Conservation (phyloP, 2,113 vertebrate genomes). For the Apteryx mantelli region DNA sequence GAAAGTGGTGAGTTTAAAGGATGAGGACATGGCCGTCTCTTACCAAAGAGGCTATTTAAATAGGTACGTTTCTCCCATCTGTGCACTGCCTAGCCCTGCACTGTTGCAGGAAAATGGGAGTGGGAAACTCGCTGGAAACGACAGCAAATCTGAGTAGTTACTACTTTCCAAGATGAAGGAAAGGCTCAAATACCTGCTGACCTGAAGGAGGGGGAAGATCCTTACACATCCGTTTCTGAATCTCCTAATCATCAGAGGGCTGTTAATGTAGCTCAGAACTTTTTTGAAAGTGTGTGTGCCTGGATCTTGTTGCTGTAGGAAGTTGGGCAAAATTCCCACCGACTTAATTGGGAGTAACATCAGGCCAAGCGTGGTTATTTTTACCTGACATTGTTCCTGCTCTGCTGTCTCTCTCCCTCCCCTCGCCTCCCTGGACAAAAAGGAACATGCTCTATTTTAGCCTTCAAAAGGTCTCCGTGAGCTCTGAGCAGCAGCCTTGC, state of each 20-base stretch:
- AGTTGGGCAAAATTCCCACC: conserved; percentile 17
- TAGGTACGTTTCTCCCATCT: background rate
- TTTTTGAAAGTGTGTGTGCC: background rate
- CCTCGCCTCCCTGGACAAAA: background rate
- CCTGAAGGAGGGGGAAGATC: background rate
- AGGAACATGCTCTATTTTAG: background rate
- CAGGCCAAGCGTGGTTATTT: conserved; percentile 50
- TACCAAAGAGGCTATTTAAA: background rate
- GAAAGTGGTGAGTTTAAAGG: background rate
- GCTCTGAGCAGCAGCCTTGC: background rate
- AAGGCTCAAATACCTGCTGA: background rate
- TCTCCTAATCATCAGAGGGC: background rate
- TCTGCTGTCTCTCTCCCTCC: background rate
- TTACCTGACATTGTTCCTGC: conserved; percentile 41
- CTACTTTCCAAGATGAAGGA: background rate
- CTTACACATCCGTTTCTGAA: accelerated
- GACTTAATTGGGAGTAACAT: conserved; percentile 51
- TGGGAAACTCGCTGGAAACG: background rate
- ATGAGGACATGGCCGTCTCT: background rate
- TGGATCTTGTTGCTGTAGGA: background rate
- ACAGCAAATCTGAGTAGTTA: background rate
- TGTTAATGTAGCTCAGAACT: background rate
- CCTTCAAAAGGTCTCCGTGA: background rate
- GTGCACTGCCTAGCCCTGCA: background rate
- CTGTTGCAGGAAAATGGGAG: background rate